A percentile compares a stretch with the other conserved stretches of the same genome.
Conservation (phyloP, 2,888 invertebrate genomes). For the Netelia fuscicornis region DNA sequence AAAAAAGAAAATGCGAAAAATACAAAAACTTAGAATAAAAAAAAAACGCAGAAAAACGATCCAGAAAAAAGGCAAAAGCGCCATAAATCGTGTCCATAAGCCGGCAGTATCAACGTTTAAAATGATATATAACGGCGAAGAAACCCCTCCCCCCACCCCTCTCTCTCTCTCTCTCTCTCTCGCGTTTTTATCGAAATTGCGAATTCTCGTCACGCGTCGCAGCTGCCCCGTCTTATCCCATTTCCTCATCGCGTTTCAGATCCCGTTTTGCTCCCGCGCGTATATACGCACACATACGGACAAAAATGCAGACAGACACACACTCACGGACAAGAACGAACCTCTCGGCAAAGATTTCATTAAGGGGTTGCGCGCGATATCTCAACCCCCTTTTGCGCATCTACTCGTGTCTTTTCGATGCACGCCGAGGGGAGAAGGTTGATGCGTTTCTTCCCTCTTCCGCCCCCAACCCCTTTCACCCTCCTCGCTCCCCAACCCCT, state of each 20-base stretch:
- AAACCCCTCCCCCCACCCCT: too few relatives aligned
- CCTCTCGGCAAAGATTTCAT: constrained; percentile 52
- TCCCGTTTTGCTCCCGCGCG: neutral
- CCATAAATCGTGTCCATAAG: neutral
- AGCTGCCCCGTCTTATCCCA: constrained; percentile 49
- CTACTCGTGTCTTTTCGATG: neutral
- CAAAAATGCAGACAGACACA: neutral
- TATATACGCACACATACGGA: neutral
- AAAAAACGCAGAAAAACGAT: neutral
- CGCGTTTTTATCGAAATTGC: constrained; percentile 27
- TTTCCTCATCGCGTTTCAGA: constrained; percentile 55
- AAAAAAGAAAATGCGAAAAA: neutral
- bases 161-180: too few relatives aligned
- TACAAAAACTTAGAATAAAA: neutral
- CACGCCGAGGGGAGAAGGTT: neutral
- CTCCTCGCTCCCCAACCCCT: too few relatives aligned
- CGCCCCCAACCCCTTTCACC: too few relatives aligned
- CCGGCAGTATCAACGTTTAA: too few relatives aligned
- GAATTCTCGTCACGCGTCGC: constrained; percentile 55
- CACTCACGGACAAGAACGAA: neutral
- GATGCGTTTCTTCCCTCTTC: neutral
- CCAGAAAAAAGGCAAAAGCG: neutral
- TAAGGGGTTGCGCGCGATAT: neutral
- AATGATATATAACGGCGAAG: too few relatives aligned
- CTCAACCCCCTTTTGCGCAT: neutral